Conservation (phyloP, 2,797 vertebrate species). For the Helicolenus hilgendorfi region DNA sequence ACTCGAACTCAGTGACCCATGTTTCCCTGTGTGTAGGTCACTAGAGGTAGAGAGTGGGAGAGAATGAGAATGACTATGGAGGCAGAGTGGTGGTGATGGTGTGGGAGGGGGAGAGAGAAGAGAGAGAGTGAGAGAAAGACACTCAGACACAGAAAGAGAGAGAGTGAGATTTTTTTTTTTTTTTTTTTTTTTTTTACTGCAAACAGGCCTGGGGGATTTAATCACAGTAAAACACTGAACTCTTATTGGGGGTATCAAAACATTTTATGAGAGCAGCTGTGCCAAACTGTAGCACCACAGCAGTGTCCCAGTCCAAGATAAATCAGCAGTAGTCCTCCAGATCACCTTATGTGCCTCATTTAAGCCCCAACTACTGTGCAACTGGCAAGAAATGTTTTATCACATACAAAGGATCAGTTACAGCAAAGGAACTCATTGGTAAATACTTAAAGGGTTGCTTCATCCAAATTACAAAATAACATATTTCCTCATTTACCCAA, state of each 20-base stretch:
- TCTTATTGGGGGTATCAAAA: conserved; percentile 87
- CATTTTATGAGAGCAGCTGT: conserved; percentile 87
- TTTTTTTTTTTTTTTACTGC: conserved; percentile 81
- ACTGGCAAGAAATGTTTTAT: conserved; percentile 30
- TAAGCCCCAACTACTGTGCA: conserved; percentile 53
- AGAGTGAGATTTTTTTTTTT: conserved; percentile 6
- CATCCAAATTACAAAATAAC: background rate
- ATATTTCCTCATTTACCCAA: background rate
- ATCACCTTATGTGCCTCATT: conserved; percentile 74
- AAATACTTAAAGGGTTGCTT: conserved; percentile 5
- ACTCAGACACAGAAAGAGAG: background rate
- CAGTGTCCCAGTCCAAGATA: conserved; percentile 72
- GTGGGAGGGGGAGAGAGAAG: conserved; percentile 41
- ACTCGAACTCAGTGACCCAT: conserved; percentile 63
- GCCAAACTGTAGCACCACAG: conserved; percentile 80
- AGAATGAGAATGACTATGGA: conserved; percentile 58
- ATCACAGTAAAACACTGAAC: conserved; percentile 88
- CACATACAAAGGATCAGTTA: conserved; percentile 26
- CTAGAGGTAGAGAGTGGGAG: conserved; percentile 63
- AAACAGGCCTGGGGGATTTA: conserved; percentile 83
- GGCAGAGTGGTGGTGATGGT: conserved; percentile 50
- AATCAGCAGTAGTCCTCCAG: conserved; percentile 73
- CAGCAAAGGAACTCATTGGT: background rate
- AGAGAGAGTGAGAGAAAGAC: background rate
- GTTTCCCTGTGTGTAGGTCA: conserved; percentile 72